Percentiles rank a stretch among this genome's conserved stretches.
phyloP scores from a whole-genome alignment of 2,113 vertebrate species.

The Willisornis vidua region DNA sequence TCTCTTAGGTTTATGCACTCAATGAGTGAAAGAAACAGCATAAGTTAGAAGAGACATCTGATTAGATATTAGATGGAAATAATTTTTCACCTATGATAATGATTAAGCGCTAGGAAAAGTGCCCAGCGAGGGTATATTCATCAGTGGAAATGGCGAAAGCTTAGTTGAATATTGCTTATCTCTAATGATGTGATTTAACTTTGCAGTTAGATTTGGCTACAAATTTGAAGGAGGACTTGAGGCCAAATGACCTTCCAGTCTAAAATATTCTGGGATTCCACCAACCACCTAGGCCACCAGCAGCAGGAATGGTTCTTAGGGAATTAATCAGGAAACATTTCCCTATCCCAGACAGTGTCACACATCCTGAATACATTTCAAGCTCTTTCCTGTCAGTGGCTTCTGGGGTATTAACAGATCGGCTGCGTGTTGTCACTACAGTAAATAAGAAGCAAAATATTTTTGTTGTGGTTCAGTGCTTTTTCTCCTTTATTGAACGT shows the following conservation, averaged over 20 bases:
- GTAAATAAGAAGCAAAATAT: neutral
- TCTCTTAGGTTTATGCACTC: neutral
- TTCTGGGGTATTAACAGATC: neutral
- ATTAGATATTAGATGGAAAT: neutral
- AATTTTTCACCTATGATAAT: neutral
- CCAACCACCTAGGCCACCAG: neutral
- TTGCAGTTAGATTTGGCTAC: neutral
- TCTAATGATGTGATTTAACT: neutral
- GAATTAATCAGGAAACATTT: neutral
- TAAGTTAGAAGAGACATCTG: neutral
- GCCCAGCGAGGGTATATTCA: neutral
- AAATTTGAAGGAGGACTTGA: neutral
- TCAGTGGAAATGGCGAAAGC: neutral
- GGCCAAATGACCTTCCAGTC: neutral
- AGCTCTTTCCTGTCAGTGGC: neutral
- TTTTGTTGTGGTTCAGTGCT: neutral
- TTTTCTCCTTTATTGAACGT: neutral
- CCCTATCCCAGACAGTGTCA: neutral
- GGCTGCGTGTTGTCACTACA: neutral
- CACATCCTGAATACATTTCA: neutral
- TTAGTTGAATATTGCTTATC: neutral
- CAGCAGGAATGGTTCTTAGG: neutral
- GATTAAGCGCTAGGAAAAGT: neutral
- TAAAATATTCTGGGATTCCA: neutral
- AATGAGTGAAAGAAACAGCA: neutral